Evolutionary conservation across 64 coral and sea anemone species (phyloP), one percentile per base, ranked within the genome.

Genomic region (Pocillopora damicornis): DNA sequence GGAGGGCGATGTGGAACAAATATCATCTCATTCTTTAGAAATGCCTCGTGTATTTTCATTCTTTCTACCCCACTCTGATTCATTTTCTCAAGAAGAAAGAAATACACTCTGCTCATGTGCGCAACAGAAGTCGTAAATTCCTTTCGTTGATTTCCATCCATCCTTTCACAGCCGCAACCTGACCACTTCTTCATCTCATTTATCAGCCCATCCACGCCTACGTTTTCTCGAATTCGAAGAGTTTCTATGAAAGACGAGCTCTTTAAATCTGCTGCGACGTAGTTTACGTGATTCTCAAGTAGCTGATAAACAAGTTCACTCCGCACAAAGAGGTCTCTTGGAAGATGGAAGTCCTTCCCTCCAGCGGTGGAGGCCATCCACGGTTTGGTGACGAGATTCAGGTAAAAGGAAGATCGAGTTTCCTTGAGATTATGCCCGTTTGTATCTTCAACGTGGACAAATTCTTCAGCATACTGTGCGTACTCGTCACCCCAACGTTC

Each of bases 61-160:
- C 45, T 80, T 11, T 90, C 64, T 16, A 78, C 61, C 9, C 45
- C 30, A 25, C 12, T 36, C 51, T 82, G 37, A 4, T 45, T 16
- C 75, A 80, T 88, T 56, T 90, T 82, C 11, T 82, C 23, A 51
- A 59, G 35, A 26, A 98, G 80, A 26, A 74, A 89, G 15, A 15
- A 42, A 38, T 98, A 93, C 18, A 98, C 86, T 30, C 45, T 76
- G 18, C 87, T 93, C 88, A 98, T 98, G 38, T 98, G 95, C 63
- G 56, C 62, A 18, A 93, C 63, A 13, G 85, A 84, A 18, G 88
- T 93, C 1, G 74, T 66, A 85, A 98, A 93, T 7, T 67, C 83
- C 51, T 68, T 76, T 10, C 25, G 30, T 67, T 88, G 75, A 86
- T 60, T 22, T 34, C 15, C 60, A 16, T 64, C 57, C 18, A 30